Evolutionary conservation across 2,797 vertebrate species (phyloP).

Genomic region (Triplophysa bombifrons): DNA sequence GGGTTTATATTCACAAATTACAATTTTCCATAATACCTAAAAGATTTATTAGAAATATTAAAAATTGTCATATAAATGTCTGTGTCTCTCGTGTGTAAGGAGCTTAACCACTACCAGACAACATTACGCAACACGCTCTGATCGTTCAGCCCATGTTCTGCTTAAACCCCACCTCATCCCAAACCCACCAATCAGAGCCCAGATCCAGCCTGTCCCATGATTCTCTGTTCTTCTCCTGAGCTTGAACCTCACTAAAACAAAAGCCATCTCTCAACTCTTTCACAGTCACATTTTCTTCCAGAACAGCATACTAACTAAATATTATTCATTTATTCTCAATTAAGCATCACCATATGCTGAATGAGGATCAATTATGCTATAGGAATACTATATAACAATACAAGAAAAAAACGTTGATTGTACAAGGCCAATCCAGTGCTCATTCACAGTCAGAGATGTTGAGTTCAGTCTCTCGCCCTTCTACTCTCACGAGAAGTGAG

Average conservation of each 20-base stretch:
- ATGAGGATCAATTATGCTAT: background rate
- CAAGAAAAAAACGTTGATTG: background rate
- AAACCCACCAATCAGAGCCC: background rate
- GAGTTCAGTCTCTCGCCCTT: background rate
- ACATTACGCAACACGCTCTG: constrained; percentile 7
- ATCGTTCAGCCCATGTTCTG: constrained; percentile 7
- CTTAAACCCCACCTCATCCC: constrained; percentile 16
- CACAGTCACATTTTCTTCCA: background rate
- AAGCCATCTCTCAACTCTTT: background rate
- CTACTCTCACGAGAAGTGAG: background rate
- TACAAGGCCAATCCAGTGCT: background rate
- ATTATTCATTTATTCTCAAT: no score
- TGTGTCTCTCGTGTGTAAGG: constrained; percentile 9
- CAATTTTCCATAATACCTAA: background rate
- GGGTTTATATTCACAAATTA: background rate
- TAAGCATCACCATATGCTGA: background rate
- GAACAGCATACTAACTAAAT: background rate
- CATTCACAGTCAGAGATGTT: background rate
- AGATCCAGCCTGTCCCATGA: constrained; percentile 2
- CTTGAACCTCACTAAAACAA: constrained; percentile 11
- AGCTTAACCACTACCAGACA: constrained; percentile 20
- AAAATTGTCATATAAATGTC: background rate
- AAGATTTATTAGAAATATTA: background rate
- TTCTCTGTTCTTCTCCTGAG: background rate
- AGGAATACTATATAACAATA: no score